phyloP scores from a whole-genome alignment of 2,888 invertebrate species.

The Dicranocentrus wangi region DNA sequence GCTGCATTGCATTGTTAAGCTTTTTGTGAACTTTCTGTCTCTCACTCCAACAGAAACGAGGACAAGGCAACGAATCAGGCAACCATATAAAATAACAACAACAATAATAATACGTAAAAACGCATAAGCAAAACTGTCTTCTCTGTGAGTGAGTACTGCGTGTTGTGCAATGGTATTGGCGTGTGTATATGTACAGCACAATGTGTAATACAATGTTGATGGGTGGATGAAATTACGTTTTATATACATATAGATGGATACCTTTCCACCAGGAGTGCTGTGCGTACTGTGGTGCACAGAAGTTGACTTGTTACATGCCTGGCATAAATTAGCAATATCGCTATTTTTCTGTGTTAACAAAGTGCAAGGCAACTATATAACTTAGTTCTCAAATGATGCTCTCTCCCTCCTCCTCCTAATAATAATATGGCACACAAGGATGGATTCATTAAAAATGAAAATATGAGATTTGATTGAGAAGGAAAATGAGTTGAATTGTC shows the following conservation, averaged over 20 bases:
- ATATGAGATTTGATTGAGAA: conserved; percentile 11
- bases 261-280: no score
- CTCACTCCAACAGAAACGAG: conserved; percentile 46
- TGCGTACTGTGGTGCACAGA: neutral
- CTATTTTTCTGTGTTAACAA: neutral
- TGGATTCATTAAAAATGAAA: conserved; percentile 2
- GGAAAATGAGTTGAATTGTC: neutral
- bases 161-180: conserved; percentile 1
- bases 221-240: conserved; percentile 44
- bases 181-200: neutral
- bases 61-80: conserved; percentile 55
- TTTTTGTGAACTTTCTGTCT: conserved; percentile 47
- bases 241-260: conserved; percentile 14
- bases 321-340: conserved; percentile 39
- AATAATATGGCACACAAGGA: neutral
- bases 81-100: conserved; percentile 29
- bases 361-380: neutral
- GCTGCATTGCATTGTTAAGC: conserved; percentile 13
- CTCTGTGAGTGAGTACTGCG: neutral
- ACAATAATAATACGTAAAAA: conserved; percentile 4
- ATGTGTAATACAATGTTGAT: neutral
- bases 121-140: neutral
- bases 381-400: neutral
- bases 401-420: neutral
- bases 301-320: conserved; percentile 28